Percentiles rank a stretch among this genome's conserved stretches.
Evolutionary conservation across 2,888 invertebrate species (phyloP).

Genomic region (Leucania comma): DNA sequence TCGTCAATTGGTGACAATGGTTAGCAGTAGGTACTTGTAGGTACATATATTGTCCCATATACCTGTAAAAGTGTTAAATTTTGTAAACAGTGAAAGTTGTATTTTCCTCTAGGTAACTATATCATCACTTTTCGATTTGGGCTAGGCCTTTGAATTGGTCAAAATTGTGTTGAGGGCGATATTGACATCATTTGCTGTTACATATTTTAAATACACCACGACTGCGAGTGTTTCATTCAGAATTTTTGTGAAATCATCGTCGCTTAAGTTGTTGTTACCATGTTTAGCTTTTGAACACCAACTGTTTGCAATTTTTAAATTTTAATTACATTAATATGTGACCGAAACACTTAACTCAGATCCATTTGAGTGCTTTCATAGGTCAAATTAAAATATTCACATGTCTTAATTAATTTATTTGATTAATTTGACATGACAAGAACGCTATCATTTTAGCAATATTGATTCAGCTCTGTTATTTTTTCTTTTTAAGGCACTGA

Average conservation of each 20-base stretch:
- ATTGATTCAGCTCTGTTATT: too few species aligned
- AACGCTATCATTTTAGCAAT: background rate
- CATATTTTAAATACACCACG: background rate
- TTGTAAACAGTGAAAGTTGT: too few species aligned
- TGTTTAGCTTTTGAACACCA: background rate
- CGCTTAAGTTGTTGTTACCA: background rate
- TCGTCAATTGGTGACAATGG: constrained; percentile 2
- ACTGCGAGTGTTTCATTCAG: background rate
- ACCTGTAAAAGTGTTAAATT: too few species aligned
- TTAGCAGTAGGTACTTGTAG: background rate
- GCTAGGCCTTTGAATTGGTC: constrained; percentile 21
- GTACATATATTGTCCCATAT: too few species aligned
- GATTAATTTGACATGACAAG: background rate
- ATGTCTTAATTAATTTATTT: background rate
- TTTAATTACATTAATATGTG: background rate
- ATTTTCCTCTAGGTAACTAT: background rate
- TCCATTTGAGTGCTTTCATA: background rate
- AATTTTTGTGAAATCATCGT: constrained; percentile 4
- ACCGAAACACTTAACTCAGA: background rate
- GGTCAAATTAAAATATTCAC: background rate
- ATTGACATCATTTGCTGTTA: background rate
- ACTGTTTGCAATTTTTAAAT: background rate
- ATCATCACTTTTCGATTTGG: constrained; percentile 5
- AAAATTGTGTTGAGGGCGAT: background rate
- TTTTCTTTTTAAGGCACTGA: background rate